Evolutionary conservation across 2,797 vertebrate species (phyloP), one percentile per base, ranked within the genome.

Genomic region (Bucorvus abyssinicus): DNA sequence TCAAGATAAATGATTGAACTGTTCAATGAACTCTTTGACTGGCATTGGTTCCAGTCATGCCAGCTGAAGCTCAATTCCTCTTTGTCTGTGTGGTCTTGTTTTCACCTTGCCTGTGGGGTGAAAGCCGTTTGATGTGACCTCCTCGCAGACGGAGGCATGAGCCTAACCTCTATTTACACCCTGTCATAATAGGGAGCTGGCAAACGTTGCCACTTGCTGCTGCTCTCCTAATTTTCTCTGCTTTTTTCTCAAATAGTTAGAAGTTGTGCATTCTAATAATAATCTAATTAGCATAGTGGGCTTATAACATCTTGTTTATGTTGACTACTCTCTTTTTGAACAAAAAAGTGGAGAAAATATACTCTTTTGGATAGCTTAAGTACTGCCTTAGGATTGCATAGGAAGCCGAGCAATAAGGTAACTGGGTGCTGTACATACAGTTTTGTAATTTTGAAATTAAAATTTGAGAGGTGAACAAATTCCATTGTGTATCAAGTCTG

Each of bases 11-110:
- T 96, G 97, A 97, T 95, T 97, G 96, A 96, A 96, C 96, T 96
- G 91, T 89, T 97, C 96, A 95, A 94, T 97, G 97, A 96, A 96
- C 96, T 96, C 95, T 97, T 97, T 96, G 96, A 95, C 90, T 95
- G 96, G 95, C 96, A 97, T 97, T 97, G 95, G 96, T 97, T 97
- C 94, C 95, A 97, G 94, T 97, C 94, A 96, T 96, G 95, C 94
- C 94, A 96, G 89, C 92, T 96, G 94, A 96, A 95, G 90, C 88
- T 97, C 96, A 97, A 93, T 96, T 96, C 96, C 94, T 96, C 95
- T 97, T 97, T 97, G 96, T 96, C 86, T 96, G 92, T 96, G 96
- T 95, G 94, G 95, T 97, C 94, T 94, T 95, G 93, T 94, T 97
- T 97, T 96, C 96, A 95, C 96, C 95, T 96, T 96, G 96, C 95